Conservation (phyloP, 2,797 vertebrate genomes). For the Glyptemys insculpta region DNA sequence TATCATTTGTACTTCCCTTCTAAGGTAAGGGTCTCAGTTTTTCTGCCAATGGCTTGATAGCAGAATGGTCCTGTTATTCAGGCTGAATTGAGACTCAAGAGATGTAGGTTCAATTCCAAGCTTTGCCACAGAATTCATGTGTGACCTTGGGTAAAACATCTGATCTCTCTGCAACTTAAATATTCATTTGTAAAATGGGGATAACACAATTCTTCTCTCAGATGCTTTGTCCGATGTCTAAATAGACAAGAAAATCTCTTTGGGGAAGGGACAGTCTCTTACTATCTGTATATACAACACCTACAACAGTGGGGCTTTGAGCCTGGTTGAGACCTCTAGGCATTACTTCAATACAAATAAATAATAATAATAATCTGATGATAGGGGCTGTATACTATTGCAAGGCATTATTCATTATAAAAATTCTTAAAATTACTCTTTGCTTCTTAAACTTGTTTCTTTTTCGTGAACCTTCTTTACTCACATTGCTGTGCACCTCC, state of each 20-base stretch:
- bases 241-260: background rate
- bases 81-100: background rate
- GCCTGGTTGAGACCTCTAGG: background rate
- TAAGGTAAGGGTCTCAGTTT: background rate
- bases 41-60: background rate
- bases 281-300: background rate
- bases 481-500: background rate
- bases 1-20: background rate
- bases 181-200: background rate
- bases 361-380: background rate
- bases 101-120: background rate
- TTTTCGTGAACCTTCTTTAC: background rate
- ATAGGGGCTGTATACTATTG: background rate
- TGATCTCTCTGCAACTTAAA: background rate
- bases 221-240: background rate
- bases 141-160: background rate
- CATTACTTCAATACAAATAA: background rate
- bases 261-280: background rate
- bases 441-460: background rate
- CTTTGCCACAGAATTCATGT: background rate
- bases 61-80: background rate
- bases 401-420: background rate
- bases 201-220: background rate
- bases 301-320: background rate
- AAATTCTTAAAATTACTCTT: background rate